These are phyloP conservation scores for Conus ventricosus DNA, from an alignment of 1,140 invertebrate genomes.

Conservation along the genomic window DNA sequence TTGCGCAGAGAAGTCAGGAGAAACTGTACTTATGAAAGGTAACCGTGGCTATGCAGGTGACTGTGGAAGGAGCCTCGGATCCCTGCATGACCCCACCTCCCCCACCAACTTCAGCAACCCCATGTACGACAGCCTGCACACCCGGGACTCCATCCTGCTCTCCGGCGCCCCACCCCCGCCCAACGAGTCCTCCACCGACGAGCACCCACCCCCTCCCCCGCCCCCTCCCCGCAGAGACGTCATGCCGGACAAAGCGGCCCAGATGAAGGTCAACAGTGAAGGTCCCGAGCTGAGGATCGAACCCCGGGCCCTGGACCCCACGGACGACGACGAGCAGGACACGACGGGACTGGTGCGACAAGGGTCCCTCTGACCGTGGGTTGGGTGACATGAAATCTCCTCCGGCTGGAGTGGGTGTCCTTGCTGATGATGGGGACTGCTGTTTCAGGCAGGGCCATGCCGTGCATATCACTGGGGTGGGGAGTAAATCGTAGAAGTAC, in stretches of 20 bases:
- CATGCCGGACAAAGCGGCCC: not conserved
- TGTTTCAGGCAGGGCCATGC: not conserved
- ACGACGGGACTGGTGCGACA: slow-evolving; percentile 44
- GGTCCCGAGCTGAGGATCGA: slow-evolving; percentile 33
- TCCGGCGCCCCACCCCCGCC: slow-evolving; percentile 21
- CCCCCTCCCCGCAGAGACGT: not conserved
- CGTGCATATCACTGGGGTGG: not conserved
- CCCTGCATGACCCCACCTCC: slow-evolving; percentile 84
- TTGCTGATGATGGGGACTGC: not conserved
- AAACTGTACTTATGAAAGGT: not conserved
- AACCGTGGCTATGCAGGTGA: slow-evolving; percentile 70
- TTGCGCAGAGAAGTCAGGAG: not conserved
- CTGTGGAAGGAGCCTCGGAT: slow-evolving; percentile 86
- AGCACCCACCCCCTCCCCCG: not conserved
- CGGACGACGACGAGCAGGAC: slow-evolving; percentile 46
- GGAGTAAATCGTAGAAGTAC: not conserved
- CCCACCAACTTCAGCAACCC: slow-evolving; percentile 95
- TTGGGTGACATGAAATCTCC: not conserved
- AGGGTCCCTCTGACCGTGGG: slow-evolving; percentile 34
- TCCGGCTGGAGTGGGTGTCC: not conserved
- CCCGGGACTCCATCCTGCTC: slow-evolving; percentile 40
- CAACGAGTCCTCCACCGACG: slow-evolving; percentile 42
- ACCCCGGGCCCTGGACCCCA: slow-evolving; percentile 40
- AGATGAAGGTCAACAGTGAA: slow-evolving; percentile 20
- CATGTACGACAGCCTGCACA: slow-evolving; percentile 89